Evolutionary conservation across 2,888 invertebrate genomes (phyloP), one percentile per base, ranked within the genome.

Genomic region (Parnassius glacialis): DNA sequence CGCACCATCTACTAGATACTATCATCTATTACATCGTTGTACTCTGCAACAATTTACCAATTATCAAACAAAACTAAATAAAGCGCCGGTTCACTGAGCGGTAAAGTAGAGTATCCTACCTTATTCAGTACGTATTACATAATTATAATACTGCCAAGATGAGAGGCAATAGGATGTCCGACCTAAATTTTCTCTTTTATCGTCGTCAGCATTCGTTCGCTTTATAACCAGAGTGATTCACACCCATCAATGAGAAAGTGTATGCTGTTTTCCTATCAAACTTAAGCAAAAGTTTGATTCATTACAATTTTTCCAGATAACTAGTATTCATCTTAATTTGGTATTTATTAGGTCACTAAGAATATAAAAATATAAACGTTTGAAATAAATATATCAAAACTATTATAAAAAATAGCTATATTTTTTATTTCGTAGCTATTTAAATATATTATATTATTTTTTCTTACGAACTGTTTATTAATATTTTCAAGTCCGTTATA

Each of bases 41-140:
- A 50, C 61, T 57, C 51, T 52, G 47, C 13, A 41, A 58, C 42
- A 48, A 57, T 56, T 64, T 64, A 61, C 61, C 61, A 64, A 66
- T 71, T 68, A 68, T 54, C 60, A 20, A 61, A 66, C 54, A 62
- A 66, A 67, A 61, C 54, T 62, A 63, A 66, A 63, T 57, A 57
- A 63, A 64, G 60, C 50, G 53, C 56, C 51, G 53, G 59, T 59
- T 62, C 64, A 54, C 59, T 11, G 57, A 57, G 47, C 48, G 54
- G 59, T 62, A 64, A 69, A 68, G 66, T 68, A 59, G 68, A 66
- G 53, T 67, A 59, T 59, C 64, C 59, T 57, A 61, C 59, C 62
- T 55, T 54, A 64, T 65, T 68, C 65, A 52, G 60, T 62, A 64
- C 65, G 59, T 65, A 34, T 59, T 70, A 69, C 64, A 60, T 67